Conservation (phyloP, 2,888 invertebrate species). For the Platycheirus albimanus region DNA sequence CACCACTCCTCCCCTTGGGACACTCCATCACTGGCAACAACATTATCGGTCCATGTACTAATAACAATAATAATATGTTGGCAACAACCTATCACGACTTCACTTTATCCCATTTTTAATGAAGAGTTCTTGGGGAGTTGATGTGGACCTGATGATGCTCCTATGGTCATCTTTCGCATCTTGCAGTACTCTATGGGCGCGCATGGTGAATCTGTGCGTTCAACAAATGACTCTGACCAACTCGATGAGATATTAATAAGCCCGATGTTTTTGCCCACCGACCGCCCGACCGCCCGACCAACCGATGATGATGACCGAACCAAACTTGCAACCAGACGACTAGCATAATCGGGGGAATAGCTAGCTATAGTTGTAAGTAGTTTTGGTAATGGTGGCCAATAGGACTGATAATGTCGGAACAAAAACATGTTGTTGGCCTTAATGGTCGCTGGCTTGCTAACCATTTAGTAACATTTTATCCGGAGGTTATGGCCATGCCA, state of each 20-base stretch:
- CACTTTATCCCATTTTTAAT: constrained; percentile 76
- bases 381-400: constrained; percentile 74
- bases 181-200: constrained; percentile 46
- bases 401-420: constrained; percentile 72
- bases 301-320: constrained; percentile 40
- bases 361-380: constrained; percentile 56
- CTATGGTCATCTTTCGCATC: constrained; percentile 56
- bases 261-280: constrained; percentile 39
- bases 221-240: constrained; percentile 68
- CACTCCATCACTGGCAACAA: constrained; percentile 67
- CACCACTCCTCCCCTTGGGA: constrained; percentile 65
- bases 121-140: constrained; percentile 74
- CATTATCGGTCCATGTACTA: constrained; percentile 72
- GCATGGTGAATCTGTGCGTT: constrained; percentile 7
- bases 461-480: constrained; percentile 65
- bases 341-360: constrained; percentile 42
- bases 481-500: constrained; percentile 73
- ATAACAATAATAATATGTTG: constrained; percentile 74
- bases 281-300: constrained; percentile 2
- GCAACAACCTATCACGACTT: constrained; percentile 76
- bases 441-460: constrained; percentile 59
- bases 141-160: constrained; percentile 38
- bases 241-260: constrained; percentile 74
- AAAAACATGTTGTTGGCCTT: constrained; percentile 70
- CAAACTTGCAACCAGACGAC: constrained; percentile 23